Evolutionary conservation across 2,797 vertebrate genomes (phyloP).

Genomic region (Chelon auratus): DNA sequence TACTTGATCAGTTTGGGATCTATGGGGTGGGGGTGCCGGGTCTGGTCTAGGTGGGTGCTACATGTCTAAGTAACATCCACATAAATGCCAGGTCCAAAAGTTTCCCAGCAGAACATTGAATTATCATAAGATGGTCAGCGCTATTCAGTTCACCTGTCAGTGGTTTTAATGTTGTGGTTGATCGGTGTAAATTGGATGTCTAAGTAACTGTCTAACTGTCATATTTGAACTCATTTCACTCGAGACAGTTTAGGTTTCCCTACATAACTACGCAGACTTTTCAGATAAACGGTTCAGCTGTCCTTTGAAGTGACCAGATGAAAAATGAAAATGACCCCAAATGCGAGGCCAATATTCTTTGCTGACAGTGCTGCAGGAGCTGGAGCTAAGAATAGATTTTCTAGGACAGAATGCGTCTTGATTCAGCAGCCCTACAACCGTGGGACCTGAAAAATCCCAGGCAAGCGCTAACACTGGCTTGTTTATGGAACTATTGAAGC

Average conservation of each 20-base stretch:
- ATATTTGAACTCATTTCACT: constrained; percentile 1
- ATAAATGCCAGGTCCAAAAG: too few relatives aligned
- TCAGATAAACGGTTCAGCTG: constrained; percentile 12
- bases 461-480: constrained; percentile 53
- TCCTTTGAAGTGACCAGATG: constrained; percentile 21
- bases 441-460: constrained; percentile 58
- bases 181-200: constrained; percentile 1
- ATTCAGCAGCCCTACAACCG: constrained; percentile 71
- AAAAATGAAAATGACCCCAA: constrained; percentile 53
- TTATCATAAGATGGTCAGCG: too few relatives aligned
- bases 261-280: background rate
- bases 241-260: background rate
- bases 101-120: too few relatives aligned
- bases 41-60: too few relatives aligned
- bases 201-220: background rate
- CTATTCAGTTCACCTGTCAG: too few relatives aligned
- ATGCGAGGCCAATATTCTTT: constrained; percentile 44
- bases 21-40: too few relatives aligned
- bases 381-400: constrained; percentile 78
- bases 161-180: too few relatives aligned
- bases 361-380: constrained; percentile 59
- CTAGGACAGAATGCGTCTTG: constrained; percentile 72
- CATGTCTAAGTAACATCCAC: too few relatives aligned
- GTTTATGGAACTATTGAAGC: constrained; percentile 52
- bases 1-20: too few relatives aligned